phyloP scores from a whole-genome alignment of 2,888 invertebrate genomes.

The Rotaria sp. region DNA sequence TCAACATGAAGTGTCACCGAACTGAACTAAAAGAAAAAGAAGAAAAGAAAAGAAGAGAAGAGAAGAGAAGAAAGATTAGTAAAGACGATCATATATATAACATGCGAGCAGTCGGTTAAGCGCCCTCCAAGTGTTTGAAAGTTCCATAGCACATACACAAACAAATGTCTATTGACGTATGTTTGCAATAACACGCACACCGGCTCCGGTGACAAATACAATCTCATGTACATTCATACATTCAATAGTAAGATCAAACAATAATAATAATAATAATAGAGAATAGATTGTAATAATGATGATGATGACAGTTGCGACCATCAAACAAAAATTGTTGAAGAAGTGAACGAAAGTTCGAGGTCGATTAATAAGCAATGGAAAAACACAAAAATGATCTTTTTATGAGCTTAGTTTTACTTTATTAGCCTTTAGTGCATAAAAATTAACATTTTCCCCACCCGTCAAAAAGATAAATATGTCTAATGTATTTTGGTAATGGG shows the following conservation, averaged over 20 bases:
- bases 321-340: neutral
- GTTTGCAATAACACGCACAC: neutral
- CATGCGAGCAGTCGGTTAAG: neutral
- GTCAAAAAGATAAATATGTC: neutral
- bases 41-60: too few relatives aligned
- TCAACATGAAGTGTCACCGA: conserved; percentile 2
- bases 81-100: neutral
- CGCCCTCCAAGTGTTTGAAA: neutral
- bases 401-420: neutral
- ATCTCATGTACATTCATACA: neutral
- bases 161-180: neutral
- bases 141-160: neutral
- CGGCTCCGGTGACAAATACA: neutral
- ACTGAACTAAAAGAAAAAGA: neutral
- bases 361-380: neutral
- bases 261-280: neutral
- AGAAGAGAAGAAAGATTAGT: neutral
- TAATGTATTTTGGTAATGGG: neutral
- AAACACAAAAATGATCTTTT: neutral
- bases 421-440: neutral
- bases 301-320: too few relatives aligned
- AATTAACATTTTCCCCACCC: neutral
- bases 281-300: neutral
- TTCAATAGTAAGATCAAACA: conserved; percentile 1
- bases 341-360: neutral